Conservation (phyloP, 2,888 invertebrate species). For the Sabatieria punctata region DNA sequence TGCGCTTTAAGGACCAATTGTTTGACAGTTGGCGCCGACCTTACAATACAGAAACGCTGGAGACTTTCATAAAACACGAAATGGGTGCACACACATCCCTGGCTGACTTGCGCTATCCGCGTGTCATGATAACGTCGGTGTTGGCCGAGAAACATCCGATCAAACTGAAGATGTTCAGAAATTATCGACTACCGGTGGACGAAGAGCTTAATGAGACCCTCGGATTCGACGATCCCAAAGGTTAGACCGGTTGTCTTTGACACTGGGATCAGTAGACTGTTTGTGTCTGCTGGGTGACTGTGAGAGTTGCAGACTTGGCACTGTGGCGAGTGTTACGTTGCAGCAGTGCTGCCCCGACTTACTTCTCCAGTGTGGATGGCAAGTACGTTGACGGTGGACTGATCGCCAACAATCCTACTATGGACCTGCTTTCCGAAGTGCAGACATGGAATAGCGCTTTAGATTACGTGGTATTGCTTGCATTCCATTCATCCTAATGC, state of each 20-base stretch:
- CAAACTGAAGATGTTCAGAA: slow-evolving; percentile 79
- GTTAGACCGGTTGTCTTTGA: too few species aligned
- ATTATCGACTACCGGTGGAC: slow-evolving; percentile 51
- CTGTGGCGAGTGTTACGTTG: slow-evolving; percentile 87
- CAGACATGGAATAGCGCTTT: slow-evolving; percentile 70
- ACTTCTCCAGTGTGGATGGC: slow-evolving; percentile 46
- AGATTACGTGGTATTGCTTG: too few species aligned
- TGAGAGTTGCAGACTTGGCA: slow-evolving; percentile 51
- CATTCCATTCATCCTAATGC: too few species aligned
- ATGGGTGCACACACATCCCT: slow-evolving; percentile 69
- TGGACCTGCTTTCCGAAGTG: slow-evolving; percentile 83
- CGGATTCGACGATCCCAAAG: slow-evolving; percentile 20
- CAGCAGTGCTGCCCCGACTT: slow-evolving; percentile 91
- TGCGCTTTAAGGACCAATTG: slow-evolving; percentile 78
- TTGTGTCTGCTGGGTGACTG: too few species aligned
- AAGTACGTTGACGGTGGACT: slow-evolving; percentile 64
- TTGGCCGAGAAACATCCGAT: slow-evolving; percentile 80
- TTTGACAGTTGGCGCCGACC: slow-evolving; percentile 73
- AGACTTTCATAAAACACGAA: slow-evolving; percentile 63
- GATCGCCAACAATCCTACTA: slow-evolving; percentile 91
- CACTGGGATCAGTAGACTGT: too few species aligned
- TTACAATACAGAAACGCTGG: slow-evolving; percentile 67
- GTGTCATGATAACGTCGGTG: slow-evolving; percentile 63
- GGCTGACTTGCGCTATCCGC: slow-evolving; percentile 60
- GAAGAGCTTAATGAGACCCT: slow-evolving; percentile 22